phyloP scores from a whole-genome alignment of 1,140 invertebrate species.

The Listronotus bonariensis region DNA sequence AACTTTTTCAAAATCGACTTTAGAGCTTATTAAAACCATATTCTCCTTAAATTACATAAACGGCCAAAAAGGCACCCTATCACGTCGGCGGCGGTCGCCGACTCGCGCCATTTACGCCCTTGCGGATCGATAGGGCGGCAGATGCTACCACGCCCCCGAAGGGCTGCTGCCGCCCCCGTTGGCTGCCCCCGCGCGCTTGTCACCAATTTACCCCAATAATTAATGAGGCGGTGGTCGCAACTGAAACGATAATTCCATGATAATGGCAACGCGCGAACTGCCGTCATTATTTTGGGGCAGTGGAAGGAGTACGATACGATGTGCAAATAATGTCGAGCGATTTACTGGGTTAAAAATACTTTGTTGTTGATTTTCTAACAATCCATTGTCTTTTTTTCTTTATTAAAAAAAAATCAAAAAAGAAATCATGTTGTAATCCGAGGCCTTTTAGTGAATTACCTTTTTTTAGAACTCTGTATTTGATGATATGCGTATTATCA shows the following conservation, averaged over 20 bases:
- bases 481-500: no score
- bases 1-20: no score
- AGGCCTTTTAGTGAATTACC: not conserved
- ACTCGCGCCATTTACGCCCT: constrained; percentile 44
- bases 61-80: constrained; percentile 10
- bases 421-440: not conserved
- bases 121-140: constrained; percentile 47
- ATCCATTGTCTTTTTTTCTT: not conserved
- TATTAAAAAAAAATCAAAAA: no score
- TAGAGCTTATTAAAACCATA: constrained; percentile 10
- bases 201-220: constrained; percentile 52
- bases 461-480: no score
- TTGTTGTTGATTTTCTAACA: constrained; percentile 5
- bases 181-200: constrained; percentile 45
- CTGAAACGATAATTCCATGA: constrained; percentile 57
- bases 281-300: constrained; percentile 43
- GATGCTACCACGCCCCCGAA: constrained; percentile 44
- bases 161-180: constrained; percentile 20
- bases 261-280: constrained; percentile 53
- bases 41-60: constrained; percentile 11
- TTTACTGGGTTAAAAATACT: constrained; percentile 22
- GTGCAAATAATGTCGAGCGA: constrained; percentile 28
- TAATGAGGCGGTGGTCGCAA: constrained; percentile 54
- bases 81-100: constrained; percentile 19
- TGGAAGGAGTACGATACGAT: constrained; percentile 20